phyloP scores from a whole-genome alignment of 2,113 vertebrate genomes.

The Tamias sibiricus region DNA sequence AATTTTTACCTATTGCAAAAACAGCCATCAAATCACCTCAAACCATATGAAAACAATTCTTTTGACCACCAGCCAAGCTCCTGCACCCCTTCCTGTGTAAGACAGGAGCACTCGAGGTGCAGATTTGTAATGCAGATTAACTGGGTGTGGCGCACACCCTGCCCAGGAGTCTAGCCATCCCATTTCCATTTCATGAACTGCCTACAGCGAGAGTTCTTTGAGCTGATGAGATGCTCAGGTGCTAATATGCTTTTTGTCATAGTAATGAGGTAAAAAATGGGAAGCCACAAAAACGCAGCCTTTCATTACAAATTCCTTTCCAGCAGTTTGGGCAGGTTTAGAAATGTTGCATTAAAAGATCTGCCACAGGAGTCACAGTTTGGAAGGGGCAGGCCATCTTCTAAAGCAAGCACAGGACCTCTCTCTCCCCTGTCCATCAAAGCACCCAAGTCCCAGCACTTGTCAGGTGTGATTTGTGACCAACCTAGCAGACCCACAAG shows the following conservation, averaged over 20 bases:
- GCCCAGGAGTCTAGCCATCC: slow-evolving; percentile 59
- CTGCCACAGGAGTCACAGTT: neutral
- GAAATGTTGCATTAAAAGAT: neutral
- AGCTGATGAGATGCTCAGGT: slow-evolving; percentile 76
- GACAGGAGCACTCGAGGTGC: slow-evolving; percentile 23
- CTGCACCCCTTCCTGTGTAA: neutral
- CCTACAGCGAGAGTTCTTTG: slow-evolving; percentile 80
- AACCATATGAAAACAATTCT: neutral
- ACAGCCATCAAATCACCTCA: neutral
- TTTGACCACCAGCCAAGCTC: neutral
- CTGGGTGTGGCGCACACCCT: slow-evolving; percentile 68
- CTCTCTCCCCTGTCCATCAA: neutral
- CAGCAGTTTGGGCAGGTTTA: neutral
- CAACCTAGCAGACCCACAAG: neutral
- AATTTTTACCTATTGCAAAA: neutral
- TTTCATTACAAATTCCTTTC: neutral
- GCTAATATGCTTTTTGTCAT: slow-evolving; percentile 70
- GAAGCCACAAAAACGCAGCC: slow-evolving; percentile 45
- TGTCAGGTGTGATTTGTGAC: fast-evolving
- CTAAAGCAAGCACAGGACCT: neutral
- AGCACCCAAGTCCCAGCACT: neutral
- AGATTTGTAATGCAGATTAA: slow-evolving; percentile 77
- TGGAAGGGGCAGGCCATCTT: neutral
- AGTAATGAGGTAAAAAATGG: slow-evolving; percentile 67
- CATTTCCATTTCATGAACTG: slow-evolving; percentile 79